Conservation (phyloP, 2,888 invertebrate species). For the Parnassius glacialis region DNA sequence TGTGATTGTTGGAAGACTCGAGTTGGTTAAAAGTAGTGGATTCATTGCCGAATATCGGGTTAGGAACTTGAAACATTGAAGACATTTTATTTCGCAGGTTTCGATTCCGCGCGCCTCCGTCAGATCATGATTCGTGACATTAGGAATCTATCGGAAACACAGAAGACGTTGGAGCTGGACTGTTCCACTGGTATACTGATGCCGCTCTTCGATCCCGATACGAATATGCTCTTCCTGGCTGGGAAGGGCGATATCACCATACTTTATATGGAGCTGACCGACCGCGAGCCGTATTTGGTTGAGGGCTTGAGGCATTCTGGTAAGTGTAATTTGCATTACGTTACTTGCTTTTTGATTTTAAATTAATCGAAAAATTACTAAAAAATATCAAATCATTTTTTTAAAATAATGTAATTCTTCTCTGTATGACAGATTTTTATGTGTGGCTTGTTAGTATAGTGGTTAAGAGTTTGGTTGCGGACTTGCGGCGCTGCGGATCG, state of each 20-base stretch:
- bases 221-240: constrained; percentile 96
- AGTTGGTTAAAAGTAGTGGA: no score
- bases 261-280: constrained; percentile 93
- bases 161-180: constrained; percentile 90
- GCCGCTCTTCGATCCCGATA: constrained; percentile 95
- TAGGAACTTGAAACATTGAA: no score
- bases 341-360: background rate
- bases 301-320: constrained; percentile 92
- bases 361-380: background rate
- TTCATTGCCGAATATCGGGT: no score
- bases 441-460: no score
- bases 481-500: no score
- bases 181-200: constrained; percentile 95
- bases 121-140: constrained; percentile 95
- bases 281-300: constrained; percentile 93
- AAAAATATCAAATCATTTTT: no score
- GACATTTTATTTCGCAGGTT: constrained; percentile 63
- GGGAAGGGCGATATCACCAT: constrained; percentile 97
- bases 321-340: constrained; percentile 36
- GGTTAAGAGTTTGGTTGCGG: no score
- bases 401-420: no score
- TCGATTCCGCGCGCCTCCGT: constrained; percentile 91
- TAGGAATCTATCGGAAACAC: constrained; percentile 87
- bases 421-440: no score
- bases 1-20: no score